Base-by-base conservation (phyloP, 1,140 invertebrate species). In the Reticulitermes speratus region DNA sequence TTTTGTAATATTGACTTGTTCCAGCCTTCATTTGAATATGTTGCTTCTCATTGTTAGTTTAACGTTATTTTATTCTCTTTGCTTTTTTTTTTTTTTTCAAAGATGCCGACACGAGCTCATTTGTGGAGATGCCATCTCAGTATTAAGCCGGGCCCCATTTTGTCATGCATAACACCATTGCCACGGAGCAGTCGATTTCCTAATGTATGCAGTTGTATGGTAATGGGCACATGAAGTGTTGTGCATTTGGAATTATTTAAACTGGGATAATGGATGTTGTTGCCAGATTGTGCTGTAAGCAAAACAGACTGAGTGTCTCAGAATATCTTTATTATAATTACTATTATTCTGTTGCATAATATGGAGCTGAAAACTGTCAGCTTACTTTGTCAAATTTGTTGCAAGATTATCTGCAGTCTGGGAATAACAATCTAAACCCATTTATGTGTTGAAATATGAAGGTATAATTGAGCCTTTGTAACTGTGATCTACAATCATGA, bases 181-280 rank as follows among this genome's bases (percentile, higher is more conserved):
- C 65, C n/a, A 30, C 9, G 65, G 65, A 6, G 52, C 52, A 55
- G 52, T 55, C 52, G 52, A 55, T 16, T 19, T 55, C 16, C 52
- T 75, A 75, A 75, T 30, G n/a, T 25, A 75, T 30, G 25, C 65
- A 25, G 65, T 11, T 75, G 25, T 75, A 75, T 75, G 65, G n/a
- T 75, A 75, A 75, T 75, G 65, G 30, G 30, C 7, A 75, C 7
- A 12, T 21, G 52, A 55, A 75, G 25, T 75, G 65, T 30, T 19
- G 65, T 75, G 65, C 65, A 75, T 75, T 75, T 75, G 65, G 65
- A 75, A 75, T 75, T 75, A 75, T 75, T 75, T 75, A 75, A 75
- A 75, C n/a, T 75, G 65, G n/a, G 65, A 75, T 30, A 75, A 75
- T 75, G 65, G 65, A 75, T 75, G 65, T 75, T 25, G 65, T 75